Evolutionary conservation across 30 jellyfish, hydroid and myxozoan genomes (phyloP), one percentile per base, ranked within the genome.

Genomic region (Hydra vulgaris): DNA sequence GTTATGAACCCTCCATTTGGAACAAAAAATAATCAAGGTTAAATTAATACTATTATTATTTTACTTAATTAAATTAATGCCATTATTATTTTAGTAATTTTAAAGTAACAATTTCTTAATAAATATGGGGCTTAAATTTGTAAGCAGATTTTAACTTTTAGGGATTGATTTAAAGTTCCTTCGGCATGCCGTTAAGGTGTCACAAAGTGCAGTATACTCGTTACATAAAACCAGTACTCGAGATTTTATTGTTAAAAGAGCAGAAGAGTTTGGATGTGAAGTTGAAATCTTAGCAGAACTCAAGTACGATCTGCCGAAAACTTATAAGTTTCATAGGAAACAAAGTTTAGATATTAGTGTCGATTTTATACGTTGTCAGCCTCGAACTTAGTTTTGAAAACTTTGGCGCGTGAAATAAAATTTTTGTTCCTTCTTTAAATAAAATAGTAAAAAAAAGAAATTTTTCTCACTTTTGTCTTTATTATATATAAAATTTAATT

Each of bases 1-100:
- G 94, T 92, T 0, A 92, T 92, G 98, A 92, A 92, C 69, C 98
- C 98, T n/a, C 98, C 98, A 12, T 92, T 92, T 81, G 98, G 98
- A 56, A 92, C 98, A 21, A 92, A 92, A 79, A 86, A 87, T 68
- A 92, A 92, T 74, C 81, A 88, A 81, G 98, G 98, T 87, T 71
- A 20, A 26, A 0, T 18, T 70, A 0, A 71, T 23, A 19, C 79
- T 56, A 17, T 17, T n/a, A n/a, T n/a, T n/a, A n/a, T n/a, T n/a
- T n/a, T n/a, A n/a, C n/a, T 56, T 56, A n/a, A 56, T 56, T 56
- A 56, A 16, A n/a, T 16, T 56, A n/a, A 19, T n/a, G n/a, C n/a
- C n/a, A n/a, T n/a, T n/a, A n/a, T n/a, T 0, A 23, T 79, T 83
- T 0, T n/a, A n/a, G n/a, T n/a, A n/a, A n/a, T n/a, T n/a, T n/a